Evolutionary conservation across 2,888 invertebrate genomes (phyloP).

Genomic region (Strigamia maritima): DNA sequence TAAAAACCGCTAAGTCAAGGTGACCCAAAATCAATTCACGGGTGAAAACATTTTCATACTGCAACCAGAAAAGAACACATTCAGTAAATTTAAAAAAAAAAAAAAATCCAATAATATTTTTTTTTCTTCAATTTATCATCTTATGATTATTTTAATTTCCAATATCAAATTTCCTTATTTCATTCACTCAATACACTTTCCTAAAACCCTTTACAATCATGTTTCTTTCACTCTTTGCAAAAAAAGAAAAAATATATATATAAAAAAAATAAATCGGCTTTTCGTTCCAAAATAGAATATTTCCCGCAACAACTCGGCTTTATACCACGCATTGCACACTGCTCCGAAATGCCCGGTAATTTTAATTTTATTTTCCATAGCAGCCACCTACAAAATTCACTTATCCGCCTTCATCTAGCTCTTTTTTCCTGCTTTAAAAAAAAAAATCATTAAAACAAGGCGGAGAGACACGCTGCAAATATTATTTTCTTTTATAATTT

Average conservation of each 20-base stretch:
- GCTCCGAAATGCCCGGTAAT: background rate
- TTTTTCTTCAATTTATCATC: background rate
- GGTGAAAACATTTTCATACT: background rate
- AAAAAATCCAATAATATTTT: background rate
- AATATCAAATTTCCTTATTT: background rate
- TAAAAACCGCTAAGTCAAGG: background rate
- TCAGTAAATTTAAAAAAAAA: background rate
- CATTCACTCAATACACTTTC: background rate
- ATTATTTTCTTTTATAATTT: conserved; percentile 4
- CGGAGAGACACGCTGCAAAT: background rate
- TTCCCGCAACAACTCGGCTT: background rate
- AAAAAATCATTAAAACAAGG: background rate
- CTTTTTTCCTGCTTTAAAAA: background rate
- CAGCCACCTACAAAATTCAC: background rate
- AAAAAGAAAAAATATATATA: too few species aligned
- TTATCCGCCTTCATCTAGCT: background rate
- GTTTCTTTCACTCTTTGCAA: background rate
- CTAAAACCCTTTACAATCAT: background rate
- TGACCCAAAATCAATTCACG: background rate
- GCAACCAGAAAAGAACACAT: background rate
- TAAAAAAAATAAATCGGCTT: background rate
- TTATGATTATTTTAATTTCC: background rate
- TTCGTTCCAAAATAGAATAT: background rate
- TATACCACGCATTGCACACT: background rate
- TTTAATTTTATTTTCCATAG: background rate